These are phyloP conservation scores for Ceratosolen fusciceps DNA, from an alignment of 1,140 invertebrate species.

Conservation along the genomic window DNA sequence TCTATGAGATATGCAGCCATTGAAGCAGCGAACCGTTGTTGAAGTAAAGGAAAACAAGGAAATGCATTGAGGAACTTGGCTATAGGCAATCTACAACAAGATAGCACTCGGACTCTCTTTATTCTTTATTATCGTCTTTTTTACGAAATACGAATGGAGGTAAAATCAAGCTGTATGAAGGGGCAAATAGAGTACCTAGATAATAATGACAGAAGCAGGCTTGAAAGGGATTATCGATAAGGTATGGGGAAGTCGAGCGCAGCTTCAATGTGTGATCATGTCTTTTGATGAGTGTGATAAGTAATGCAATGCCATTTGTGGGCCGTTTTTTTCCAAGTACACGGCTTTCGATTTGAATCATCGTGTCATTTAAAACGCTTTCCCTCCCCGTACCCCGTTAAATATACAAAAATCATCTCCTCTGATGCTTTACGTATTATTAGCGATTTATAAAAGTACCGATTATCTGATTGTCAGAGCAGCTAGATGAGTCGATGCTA, in stretches of 20 bases:
- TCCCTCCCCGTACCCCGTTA: too few species aligned
- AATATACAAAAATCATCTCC: too few species aligned
- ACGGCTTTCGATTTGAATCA: neutral
- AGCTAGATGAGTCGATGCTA: too few species aligned
- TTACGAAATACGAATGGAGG: neutral
- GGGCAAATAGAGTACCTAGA: slow-evolving; percentile 27
- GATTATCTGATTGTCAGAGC: too few species aligned
- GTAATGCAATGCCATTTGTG: neutral
- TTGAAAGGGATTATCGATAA: slow-evolving; percentile 12
- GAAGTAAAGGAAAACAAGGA: slow-evolving; percentile 15
- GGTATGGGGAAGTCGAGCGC: slow-evolving; percentile 1
- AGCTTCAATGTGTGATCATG: neutral
- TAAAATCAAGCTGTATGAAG: slow-evolving; percentile 33
- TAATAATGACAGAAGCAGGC: slow-evolving; percentile 36
- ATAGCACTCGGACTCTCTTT: slow-evolving; percentile 12
- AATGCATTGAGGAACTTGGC: slow-evolving; percentile 14
- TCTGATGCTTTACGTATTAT: too few species aligned
- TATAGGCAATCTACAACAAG: slow-evolving; percentile 31
- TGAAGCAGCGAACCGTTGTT: slow-evolving; percentile 11
- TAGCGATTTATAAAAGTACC: too few species aligned
- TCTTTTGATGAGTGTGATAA: slow-evolving; percentile 2
- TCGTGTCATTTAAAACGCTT: neutral
- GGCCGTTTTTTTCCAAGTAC: neutral
- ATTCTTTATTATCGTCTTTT: neutral
- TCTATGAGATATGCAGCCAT: neutral